phyloP scores from a whole-genome alignment of 2,113 vertebrate genomes.

The Garra rufa region DNA sequence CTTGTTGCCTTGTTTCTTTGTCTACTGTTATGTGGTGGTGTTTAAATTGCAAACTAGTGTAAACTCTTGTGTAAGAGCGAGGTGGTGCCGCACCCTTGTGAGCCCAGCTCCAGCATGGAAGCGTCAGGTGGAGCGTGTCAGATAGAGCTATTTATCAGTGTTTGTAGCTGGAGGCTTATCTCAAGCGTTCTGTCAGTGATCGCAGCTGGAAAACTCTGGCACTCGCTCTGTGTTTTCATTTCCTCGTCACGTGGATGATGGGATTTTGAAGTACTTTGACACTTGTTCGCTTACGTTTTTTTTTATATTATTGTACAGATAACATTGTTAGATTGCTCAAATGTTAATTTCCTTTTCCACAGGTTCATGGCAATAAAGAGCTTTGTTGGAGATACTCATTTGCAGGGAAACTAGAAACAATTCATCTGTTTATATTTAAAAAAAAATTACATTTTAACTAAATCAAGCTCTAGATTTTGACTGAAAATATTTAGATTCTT shows the following conservation, averaged over 20 bases:
- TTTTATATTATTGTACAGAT: neutral
- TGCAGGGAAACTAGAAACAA: neutral
- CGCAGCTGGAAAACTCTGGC: neutral
- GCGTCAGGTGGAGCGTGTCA: neutral
- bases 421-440: neutral
- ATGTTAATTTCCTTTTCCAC: neutral
- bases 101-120: too few species aligned
- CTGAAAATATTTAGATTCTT: neutral
- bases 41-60: too few species aligned
- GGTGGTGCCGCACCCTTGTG: neutral
- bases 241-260: neutral
- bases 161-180: constrained; percentile 20
- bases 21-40: too few species aligned
- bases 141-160: constrained; percentile 22
- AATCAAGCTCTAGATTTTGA: neutral
- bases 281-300: too few species aligned
- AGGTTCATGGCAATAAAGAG: neutral
- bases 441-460: neutral
- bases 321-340: neutral
- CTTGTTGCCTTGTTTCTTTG: too few species aligned
- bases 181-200: neutral
- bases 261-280: neutral
- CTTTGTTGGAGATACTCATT: neutral
- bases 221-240: neutral
- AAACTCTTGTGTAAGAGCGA: neutral